Evolutionary conservation across 2,113 vertebrate genomes (phyloP).

Genomic region (Anser cygnoides): DNA sequence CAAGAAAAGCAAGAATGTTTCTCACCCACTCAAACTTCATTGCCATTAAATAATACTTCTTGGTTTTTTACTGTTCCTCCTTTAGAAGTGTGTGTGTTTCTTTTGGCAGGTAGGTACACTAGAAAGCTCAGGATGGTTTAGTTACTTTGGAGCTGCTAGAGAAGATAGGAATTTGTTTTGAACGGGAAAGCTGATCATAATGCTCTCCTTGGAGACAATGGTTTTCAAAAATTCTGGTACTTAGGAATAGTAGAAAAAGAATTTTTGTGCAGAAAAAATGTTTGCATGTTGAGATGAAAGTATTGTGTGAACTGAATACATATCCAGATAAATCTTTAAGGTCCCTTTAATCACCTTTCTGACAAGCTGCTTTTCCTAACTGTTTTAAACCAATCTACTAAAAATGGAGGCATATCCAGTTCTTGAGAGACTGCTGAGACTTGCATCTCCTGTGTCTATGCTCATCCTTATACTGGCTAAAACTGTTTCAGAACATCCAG

Average conservation of each 20-base stretch:
- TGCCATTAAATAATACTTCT: background rate
- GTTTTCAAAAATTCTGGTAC: slow-evolving; percentile 5
- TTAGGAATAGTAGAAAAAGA: background rate
- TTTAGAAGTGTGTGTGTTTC: slow-evolving; percentile 6
- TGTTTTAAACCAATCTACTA: background rate
- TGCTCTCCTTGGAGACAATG: slow-evolving; percentile 43
- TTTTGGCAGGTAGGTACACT: background rate
- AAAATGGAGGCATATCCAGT: background rate
- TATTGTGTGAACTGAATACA: background rate
- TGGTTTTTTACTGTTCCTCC: background rate
- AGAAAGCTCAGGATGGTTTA: slow-evolving; percentile 21
- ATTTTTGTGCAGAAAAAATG: background rate
- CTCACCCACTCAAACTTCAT: background rate
- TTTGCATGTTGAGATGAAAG: background rate
- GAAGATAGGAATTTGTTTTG: slow-evolving; percentile 40
- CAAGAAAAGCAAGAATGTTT: background rate
- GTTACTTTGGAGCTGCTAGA: slow-evolving; percentile 52
- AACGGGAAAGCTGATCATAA: slow-evolving; percentile 30
- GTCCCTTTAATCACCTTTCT: background rate
- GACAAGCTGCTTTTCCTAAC: background rate
- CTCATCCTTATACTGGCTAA: background rate
- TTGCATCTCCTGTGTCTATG: background rate
- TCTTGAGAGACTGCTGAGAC: background rate
- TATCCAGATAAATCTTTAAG: background rate
- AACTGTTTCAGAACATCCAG: background rate